Conservation (phyloP, 1,140 invertebrate genomes). For the Zeugodacus cucurbitae region DNA sequence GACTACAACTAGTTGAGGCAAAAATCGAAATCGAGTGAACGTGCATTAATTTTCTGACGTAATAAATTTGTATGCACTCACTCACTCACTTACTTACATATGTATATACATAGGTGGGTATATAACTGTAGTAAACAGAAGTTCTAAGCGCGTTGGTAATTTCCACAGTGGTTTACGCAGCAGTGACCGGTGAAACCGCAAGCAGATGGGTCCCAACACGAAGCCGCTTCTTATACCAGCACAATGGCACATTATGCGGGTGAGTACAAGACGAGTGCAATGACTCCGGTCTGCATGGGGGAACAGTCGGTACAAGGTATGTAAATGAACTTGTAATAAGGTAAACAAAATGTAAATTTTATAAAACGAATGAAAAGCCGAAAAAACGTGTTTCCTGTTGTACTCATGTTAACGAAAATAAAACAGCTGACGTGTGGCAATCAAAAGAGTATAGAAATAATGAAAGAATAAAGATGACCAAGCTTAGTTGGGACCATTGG, state of each 20-base stretch:
- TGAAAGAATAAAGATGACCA: neutral
- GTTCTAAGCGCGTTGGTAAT: neutral
- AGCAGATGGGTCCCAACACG: neutral
- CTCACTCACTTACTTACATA: too few species aligned
- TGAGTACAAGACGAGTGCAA: conserved; percentile 6
- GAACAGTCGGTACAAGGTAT: neutral
- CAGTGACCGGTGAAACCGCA: conserved; percentile 1
- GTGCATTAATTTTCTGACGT: neutral
- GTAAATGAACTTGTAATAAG: neutral
- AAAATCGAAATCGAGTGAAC: conserved; percentile 22
- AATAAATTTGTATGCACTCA: neutral
- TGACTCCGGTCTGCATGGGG: neutral
- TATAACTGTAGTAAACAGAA: neutral
- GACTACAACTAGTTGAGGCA: neutral
- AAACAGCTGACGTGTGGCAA: neutral
- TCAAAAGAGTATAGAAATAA: neutral
- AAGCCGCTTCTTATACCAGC: neutral
- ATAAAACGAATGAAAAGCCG: neutral
- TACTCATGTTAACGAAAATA: neutral
- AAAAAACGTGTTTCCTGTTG: conserved; percentile 28
- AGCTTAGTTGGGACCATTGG: too few species aligned
- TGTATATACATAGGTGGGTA: neutral
- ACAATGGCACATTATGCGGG: neutral
- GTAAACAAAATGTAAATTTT: conserved; percentile 14
- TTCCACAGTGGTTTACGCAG: neutral